These are phyloP conservation scores for Tubulanus polymorphus DNA, from an alignment of 2,888 invertebrate genomes.

Conservation along the genomic window DNA sequence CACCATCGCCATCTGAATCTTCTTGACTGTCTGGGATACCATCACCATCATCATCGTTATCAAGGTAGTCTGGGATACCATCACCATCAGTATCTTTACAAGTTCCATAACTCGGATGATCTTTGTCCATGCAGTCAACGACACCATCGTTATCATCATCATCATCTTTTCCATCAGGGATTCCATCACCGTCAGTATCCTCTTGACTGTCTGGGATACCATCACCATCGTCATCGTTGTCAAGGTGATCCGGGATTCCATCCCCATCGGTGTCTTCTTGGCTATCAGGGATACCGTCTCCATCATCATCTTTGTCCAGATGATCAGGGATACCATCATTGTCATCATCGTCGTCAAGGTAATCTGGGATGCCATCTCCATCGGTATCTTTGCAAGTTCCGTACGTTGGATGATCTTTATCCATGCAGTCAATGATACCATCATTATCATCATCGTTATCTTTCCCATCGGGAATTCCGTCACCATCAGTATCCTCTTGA, in stretches of 20 bases:
- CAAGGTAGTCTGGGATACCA: conserved; percentile 27
- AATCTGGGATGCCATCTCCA: conserved; percentile 40
- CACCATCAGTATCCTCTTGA: conserved; percentile 20
- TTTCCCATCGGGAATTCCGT: conserved; percentile 21
- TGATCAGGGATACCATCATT: conserved; percentile 30
- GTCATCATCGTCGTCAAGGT: conserved; percentile 19
- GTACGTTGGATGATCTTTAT: conserved; percentile 10
- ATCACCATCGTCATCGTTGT: conserved; percentile 25
- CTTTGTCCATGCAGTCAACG: conserved; percentile 10
- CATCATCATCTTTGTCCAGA: conserved; percentile 31
- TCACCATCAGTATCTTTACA: conserved; percentile 22
- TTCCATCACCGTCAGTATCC: conserved; percentile 14
- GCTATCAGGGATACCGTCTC: conserved; percentile 23
- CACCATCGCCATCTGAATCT: conserved; percentile 41
- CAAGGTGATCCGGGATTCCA: conserved; percentile 36
- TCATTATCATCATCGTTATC: conserved; percentile 9
- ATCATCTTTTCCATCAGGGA: conserved; percentile 4
- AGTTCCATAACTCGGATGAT: conserved; percentile 4
- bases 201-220: conserved; percentile 4
- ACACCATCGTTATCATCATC: conserved; percentile 8
- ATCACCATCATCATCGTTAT: conserved; percentile 26
- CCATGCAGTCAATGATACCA: conserved; percentile 12
- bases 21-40: conserved; percentile 26
- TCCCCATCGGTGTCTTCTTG: conserved; percentile 30
- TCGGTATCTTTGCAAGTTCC: conserved; percentile 18